Conservation (phyloP, 2,113 vertebrate species). For the Tilapia sparmanii region DNA sequence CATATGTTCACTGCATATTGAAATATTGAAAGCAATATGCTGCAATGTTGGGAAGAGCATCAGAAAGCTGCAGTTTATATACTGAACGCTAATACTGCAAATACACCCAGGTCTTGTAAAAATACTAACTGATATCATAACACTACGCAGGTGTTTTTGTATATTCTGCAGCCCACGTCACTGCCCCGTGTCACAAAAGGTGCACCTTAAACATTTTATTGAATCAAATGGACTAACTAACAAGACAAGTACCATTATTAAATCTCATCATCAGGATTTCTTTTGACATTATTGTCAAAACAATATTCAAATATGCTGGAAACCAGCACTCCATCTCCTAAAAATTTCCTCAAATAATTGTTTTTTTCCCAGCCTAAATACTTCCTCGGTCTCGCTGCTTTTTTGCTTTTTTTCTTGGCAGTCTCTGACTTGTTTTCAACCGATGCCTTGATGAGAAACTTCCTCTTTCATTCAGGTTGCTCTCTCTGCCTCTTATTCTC, state of each 20-base stretch:
- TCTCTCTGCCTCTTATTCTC: constrained; percentile 25
- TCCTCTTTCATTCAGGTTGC: constrained; percentile 53
- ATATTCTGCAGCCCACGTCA: not conserved
- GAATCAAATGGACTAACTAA: not conserved
- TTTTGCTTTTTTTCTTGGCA: not conserved
- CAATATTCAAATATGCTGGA: constrained; percentile 41
- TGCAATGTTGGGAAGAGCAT: not conserved
- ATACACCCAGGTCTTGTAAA: not conserved
- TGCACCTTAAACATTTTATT: not conserved
- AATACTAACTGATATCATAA: not conserved
- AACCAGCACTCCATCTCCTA: not conserved
- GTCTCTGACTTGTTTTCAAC: not conserved
- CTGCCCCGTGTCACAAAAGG: not conserved
- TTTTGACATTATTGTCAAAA: constrained; percentile 43
- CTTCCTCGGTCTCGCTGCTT: constrained; percentile 23
- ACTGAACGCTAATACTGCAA: not conserved
- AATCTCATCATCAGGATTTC: constrained; percentile 15
- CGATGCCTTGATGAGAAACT: constrained; percentile 23
- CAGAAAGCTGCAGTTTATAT: not conserved
- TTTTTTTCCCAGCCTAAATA: not conserved
- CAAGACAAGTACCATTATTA: not conserved
- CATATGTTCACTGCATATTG: not conserved
- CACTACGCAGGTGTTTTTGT: not conserved
- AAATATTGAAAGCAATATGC: not conserved
- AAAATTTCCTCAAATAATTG: constrained; percentile 21